Conservation (phyloP, 2,113 vertebrate genomes). For the Spermophilus dauricus region DNA sequence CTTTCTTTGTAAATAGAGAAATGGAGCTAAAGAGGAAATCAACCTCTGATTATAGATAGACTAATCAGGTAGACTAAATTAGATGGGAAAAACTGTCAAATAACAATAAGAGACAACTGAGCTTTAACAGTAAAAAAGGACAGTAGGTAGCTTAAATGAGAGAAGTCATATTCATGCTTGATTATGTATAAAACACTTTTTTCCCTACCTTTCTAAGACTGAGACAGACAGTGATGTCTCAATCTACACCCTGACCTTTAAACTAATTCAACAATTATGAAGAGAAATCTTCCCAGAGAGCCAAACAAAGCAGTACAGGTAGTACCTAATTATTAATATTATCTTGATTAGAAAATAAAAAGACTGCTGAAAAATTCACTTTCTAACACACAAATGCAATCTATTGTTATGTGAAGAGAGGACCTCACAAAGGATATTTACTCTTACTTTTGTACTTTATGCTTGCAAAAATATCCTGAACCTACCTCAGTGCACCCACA, state of each 20-base stretch:
- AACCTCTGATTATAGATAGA: neutral
- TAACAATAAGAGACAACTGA: neutral
- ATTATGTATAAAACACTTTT: neutral
- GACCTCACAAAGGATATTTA: neutral
- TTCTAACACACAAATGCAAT: conserved; percentile 38
- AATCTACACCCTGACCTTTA: conserved; percentile 27
- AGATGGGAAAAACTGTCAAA: neutral
- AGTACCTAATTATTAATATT: conserved; percentile 9
- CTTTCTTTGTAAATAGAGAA: conserved; percentile 17
- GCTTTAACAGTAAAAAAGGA: neutral
- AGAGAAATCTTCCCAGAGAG: neutral
- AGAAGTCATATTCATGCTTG: conserved; percentile 15
- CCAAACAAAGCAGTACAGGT: neutral
- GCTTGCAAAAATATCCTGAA: conserved; percentile 13
- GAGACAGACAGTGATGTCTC: neutral
- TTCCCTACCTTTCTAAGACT: neutral
- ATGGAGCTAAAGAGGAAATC: neutral
- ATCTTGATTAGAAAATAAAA: neutral
- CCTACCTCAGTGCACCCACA: neutral
- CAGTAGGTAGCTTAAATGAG: neutral
- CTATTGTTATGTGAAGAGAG: neutral
- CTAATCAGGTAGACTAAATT: neutral
- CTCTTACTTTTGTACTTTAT: conserved; percentile 8
- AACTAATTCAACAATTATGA: conserved; percentile 22
- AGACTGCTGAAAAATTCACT: neutral